Percentiles rank a stretch among this genome's conserved stretches.
phyloP scores from a whole-genome alignment of 2,113 vertebrate genomes.

The Vidua chalybeata region DNA sequence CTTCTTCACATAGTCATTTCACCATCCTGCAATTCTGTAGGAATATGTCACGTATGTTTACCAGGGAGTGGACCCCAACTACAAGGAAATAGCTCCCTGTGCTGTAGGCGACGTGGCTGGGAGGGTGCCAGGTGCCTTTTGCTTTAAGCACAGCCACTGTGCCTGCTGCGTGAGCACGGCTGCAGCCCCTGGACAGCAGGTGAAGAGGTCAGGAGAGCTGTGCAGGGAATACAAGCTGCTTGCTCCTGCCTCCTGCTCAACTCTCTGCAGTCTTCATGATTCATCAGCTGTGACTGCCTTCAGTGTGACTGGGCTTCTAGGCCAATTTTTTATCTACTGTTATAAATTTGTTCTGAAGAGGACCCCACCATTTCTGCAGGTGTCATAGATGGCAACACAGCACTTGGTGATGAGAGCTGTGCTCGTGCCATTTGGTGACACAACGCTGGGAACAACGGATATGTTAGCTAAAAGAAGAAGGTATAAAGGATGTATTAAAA shows the following conservation, averaged over 20 bases:
- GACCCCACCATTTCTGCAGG: background rate
- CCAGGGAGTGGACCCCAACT: background rate
- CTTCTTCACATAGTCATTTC: background rate
- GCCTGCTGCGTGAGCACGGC: background rate
- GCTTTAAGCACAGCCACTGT: background rate
- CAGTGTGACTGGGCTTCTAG: background rate
- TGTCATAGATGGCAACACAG: background rate
- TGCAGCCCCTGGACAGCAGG: background rate
- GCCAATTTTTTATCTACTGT: background rate
- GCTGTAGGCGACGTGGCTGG: background rate
- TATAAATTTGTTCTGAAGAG: background rate
- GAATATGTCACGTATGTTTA: background rate
- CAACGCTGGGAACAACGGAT: background rate
- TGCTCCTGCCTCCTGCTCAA: background rate
- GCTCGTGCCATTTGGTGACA: background rate
- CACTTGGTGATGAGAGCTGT: background rate
- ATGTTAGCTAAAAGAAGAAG: background rate
- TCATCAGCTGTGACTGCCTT: slow-evolving; percentile 4
- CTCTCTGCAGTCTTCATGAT: background rate
- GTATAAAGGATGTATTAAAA: background rate
- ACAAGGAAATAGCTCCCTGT: background rate
- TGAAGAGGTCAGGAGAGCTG: background rate
- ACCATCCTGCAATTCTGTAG: background rate
- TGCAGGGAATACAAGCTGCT: background rate
- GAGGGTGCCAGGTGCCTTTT: background rate